Evolutionary conservation across 2,797 vertebrate species (phyloP), one percentile per base, ranked within the genome.

Genomic region (Acanthiza pusilla): DNA sequence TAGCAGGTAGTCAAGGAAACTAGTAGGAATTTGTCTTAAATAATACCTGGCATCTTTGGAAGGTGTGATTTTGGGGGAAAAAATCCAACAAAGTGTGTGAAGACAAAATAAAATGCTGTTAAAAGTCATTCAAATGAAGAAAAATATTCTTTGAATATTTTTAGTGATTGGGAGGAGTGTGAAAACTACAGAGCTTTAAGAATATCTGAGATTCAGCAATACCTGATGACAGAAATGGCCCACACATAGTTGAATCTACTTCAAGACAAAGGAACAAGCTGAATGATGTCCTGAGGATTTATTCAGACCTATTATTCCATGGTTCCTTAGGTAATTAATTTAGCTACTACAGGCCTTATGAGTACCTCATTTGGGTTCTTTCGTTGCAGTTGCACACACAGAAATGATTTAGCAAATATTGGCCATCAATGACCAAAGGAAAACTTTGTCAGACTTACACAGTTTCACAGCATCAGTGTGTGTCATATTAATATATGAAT

Each of bases 371-470:
- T 58, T 6, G 3, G 8, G 7, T 74, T 76, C 21, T 89, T 85
- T 50, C 34, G 38, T 23, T 79, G 27, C 29, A 82, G 15, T 32
- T 85, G 23, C 20, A 53, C 7, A 75, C 3, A 53, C 1, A 53
- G 11, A 36, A 87, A 60, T 5, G 45, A 42, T 23, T 77, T 55
- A 82, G 20, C 30, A 53, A 93, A 87, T 26, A 48, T 27, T 55
- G n/a, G 12, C 7, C 12, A 36, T 43, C 25, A 60, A 13, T 0
- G 0, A 82, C 29, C 27, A 57, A 65, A 68, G 5, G 1, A 79
- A 94, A 78, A 68, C 8, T 68, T 68, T 34, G 14, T 29, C 17
- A 81, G 40, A 45, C 7, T 71, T 50, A 47, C 9, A 51, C 1
- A 9, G 42, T 53, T 51, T 74, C 53, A 55, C 13, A 48, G 25